phyloP scores from a whole-genome alignment of 2,888 invertebrate species.

The Philonicus albiceps region DNA sequence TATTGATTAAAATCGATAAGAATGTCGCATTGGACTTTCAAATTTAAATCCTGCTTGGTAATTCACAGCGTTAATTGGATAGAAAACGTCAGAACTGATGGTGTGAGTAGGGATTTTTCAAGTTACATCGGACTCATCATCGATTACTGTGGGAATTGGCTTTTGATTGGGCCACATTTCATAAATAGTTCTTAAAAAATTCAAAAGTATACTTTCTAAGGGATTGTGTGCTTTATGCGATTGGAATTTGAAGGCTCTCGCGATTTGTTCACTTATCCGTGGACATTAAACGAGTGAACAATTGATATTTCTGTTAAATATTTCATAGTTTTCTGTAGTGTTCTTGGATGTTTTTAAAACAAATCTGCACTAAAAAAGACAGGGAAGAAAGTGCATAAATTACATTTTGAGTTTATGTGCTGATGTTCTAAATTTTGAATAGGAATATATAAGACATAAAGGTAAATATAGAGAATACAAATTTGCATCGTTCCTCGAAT shows the following conservation, averaged over 20 bases:
- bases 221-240: neutral
- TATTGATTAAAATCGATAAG: neutral
- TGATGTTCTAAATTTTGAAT: neutral
- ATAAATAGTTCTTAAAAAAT: constrained; percentile 42
- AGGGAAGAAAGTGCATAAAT: neutral
- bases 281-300: neutral
- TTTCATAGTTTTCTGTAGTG: neutral
- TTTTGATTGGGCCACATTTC: constrained; percentile 45
- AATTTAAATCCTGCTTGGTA: neutral
- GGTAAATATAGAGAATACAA: neutral
- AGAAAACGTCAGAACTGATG: neutral
- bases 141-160: constrained; percentile 36
- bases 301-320: neutral
- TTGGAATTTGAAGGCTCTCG: neutral
- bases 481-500: too few relatives aligned
- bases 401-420: neutral
- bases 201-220: constrained; percentile 10
- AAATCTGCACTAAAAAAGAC: neutral
- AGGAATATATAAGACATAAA: neutral
- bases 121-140: neutral
- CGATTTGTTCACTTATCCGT: neutral
- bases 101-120: neutral
- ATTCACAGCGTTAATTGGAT: neutral
- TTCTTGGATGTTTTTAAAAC: neutral
- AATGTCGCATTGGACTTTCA: neutral